These are phyloP conservation scores for Neoascia interrupta DNA, from an alignment of 2,888 invertebrate genomes.

Conservation along the genomic window DNA sequence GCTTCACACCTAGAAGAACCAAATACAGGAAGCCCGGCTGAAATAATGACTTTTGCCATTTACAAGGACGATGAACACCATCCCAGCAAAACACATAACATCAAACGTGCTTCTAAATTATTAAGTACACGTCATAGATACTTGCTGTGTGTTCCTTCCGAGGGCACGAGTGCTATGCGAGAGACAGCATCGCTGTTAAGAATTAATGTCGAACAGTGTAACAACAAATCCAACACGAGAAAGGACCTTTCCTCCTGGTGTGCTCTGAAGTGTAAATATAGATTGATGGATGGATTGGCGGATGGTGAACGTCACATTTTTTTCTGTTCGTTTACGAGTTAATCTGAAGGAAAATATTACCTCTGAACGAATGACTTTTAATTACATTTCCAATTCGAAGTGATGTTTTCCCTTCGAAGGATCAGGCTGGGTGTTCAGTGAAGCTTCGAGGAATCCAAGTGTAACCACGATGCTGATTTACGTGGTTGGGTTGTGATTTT, in stretches of 20 bases:
- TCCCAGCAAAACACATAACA: constrained; percentile 18
- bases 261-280: not conserved
- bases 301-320: constrained; percentile 45
- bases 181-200: constrained; percentile 15
- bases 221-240: not conserved
- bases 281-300: constrained; percentile 40
- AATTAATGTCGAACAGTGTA: constrained; percentile 21
- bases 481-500: too few relatives aligned
- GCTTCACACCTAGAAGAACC: constrained; percentile 15
- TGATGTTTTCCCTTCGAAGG: constrained; percentile 30
- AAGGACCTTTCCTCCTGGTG: not conserved
- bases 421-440: too few relatives aligned
- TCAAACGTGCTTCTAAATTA: constrained; percentile 57
- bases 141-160: constrained; percentile 5
- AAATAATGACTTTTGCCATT: constrained; percentile 25
- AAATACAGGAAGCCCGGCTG: not conserved
- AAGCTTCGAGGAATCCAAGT: too few relatives aligned
- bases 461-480: too few relatives aligned
- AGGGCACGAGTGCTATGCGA: not conserved
- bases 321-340: constrained; percentile 52
- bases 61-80: constrained; percentile 9
- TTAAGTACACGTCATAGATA: constrained; percentile 28
- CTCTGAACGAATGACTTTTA: constrained; percentile 67
- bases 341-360: constrained; percentile 66
- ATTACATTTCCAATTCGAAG: constrained; percentile 63